These are phyloP conservation scores for Oligia fasciuncula DNA, from an alignment of 2,888 invertebrate genomes.

Conservation along the genomic window DNA sequence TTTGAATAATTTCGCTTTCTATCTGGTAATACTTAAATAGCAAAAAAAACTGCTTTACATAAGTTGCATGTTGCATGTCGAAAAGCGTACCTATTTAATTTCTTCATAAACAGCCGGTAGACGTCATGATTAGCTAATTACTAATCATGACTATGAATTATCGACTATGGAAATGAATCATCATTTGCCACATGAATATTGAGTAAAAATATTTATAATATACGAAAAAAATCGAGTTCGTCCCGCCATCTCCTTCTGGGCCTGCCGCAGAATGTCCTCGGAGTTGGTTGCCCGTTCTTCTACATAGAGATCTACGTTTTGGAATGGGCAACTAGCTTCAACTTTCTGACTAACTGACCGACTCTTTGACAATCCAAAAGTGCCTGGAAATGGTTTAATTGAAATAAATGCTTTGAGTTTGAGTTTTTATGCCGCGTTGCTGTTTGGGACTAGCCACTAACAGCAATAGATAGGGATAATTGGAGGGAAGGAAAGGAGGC, in stretches of 20 bases:
- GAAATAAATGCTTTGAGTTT: too few relatives aligned
- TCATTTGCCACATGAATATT: not conserved
- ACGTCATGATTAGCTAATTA: constrained; percentile 13
- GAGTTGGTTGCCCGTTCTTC: too few relatives aligned
- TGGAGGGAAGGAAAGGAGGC: not conserved
- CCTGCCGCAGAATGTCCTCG: not conserved
- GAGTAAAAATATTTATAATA: not conserved
- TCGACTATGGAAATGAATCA: not conserved
- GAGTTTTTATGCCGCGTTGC: not conserved
- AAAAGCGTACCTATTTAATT: constrained; percentile 15
- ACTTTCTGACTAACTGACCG: too few relatives aligned
- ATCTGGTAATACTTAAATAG: not conserved
- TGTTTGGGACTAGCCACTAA: not conserved
- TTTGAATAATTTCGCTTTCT: constrained; percentile 5
- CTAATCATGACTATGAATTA: too few relatives aligned
- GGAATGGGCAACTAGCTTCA: too few relatives aligned
- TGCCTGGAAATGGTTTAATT: too few relatives aligned
- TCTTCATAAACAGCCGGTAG: not conserved
- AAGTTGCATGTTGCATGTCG: constrained; percentile 16
- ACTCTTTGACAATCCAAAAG: too few relatives aligned
- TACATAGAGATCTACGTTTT: too few relatives aligned
- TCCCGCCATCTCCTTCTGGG: not conserved
- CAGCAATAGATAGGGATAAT: not conserved
- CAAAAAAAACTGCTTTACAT: constrained; percentile 5
- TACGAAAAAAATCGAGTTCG: not conserved